phyloP scores from a whole-genome alignment of 2,888 invertebrate species.

The Quadriops clusia region DNA sequence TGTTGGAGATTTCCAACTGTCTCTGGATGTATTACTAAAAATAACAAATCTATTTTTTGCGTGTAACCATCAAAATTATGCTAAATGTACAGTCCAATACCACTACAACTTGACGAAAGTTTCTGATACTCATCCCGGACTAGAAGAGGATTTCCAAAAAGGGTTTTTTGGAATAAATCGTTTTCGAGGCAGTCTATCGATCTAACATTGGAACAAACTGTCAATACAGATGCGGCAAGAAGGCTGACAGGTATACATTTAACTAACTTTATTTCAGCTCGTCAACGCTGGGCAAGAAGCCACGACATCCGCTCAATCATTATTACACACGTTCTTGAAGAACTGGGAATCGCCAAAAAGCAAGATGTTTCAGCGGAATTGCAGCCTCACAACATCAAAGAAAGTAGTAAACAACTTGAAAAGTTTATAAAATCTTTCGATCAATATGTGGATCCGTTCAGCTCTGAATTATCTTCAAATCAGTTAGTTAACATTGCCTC shows the following conservation, averaged over 20 bases:
- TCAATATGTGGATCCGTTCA: too few species aligned
- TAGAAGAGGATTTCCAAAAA: too few species aligned
- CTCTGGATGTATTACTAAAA: constrained; percentile 20
- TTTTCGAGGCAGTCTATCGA: constrained; percentile 18
- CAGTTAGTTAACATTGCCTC: constrained; percentile 6
- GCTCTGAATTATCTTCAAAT: too few species aligned
- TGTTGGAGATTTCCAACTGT: constrained; percentile 16
- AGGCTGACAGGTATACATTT: constrained; percentile 17
- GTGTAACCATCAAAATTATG: constrained; percentile 28
- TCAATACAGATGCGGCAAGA: constrained; percentile 21
- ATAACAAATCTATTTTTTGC: constrained; percentile 26
- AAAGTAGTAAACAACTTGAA: too few species aligned
- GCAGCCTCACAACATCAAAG: too few species aligned
- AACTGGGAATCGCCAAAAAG: too few species aligned
- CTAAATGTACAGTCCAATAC: constrained; percentile 25
- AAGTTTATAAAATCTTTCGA: too few species aligned
- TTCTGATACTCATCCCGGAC: too few species aligned
- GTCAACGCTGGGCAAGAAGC: constrained; percentile 21
- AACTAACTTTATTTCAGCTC: constrained; percentile 18
- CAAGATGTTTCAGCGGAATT: too few species aligned
- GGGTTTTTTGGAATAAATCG: too few species aligned
- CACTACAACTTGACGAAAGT: too few species aligned
- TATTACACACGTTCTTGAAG: constrained; percentile 8
- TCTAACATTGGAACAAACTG: constrained; percentile 20
- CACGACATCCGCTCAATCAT: constrained; percentile 18